Base-by-base conservation (phyloP, 2,888 invertebrate species). In the Linnaemya vulpina region DNA sequence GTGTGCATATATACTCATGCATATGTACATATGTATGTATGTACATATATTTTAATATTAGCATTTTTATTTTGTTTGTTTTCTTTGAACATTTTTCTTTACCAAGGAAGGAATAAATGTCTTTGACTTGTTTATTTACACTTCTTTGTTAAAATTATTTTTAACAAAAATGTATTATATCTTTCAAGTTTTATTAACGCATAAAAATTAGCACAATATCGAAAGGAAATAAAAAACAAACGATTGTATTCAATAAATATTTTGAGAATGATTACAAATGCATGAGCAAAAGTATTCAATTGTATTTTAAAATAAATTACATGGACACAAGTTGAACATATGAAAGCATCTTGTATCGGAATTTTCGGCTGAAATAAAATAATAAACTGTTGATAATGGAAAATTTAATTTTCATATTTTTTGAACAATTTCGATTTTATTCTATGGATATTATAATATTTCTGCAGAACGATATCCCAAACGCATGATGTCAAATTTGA, bases 41-140 rank as follows among this genome's bases (percentile, higher is more conserved):
- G n/a, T n/a, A n/a, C n/a, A n/a, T n/a, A n/a, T 1, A 11, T 43
- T 78, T 22, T 65, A 67, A 60, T 68, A 15, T 78, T 40, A 49
- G 25, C 35, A 11, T 30, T 22, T 15, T n/a, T n/a, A n/a, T n/a
- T n/a, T n/a, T n/a, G 10, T n/a, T 11, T 46, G 13, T 53, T 55
- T 55, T 62, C 53, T 79, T 63, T 40, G 30, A 78, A 78, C n/a
- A 51, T 51, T 51, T 49, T 68, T 46, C 15, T 62, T 46, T 22
- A 40, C 22, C 22, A 40, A 13, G 30, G 40, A 58, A 68, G 35
- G 49, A 40, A 43, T 51, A 62, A 78, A 70, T 78, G 78, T 70
- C 60, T 70, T 43, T 43, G 65, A 65, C 51, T 70, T 70, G 68
- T 77, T 77, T 70, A 77, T 70, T 68, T 68, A 40, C n/a, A 49